Base-by-base conservation (phyloP, 2,888 invertebrate species). In the Pecten maximus region DNA sequence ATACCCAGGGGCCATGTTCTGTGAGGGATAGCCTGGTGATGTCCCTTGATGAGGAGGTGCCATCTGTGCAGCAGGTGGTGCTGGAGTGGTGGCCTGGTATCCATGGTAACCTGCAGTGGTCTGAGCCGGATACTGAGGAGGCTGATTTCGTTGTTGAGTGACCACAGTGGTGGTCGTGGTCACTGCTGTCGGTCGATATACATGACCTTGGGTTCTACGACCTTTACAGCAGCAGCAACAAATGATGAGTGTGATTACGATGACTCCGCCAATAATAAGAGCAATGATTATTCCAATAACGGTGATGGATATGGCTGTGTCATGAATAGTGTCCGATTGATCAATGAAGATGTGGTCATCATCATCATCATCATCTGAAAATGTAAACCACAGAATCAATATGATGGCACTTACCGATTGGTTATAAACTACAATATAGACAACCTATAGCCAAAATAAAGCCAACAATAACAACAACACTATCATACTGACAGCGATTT, bases 141-240 rank as follows among this genome's bases (percentile, higher is more conserved):
- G 74, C 23, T 60, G 60, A 23, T 60, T 60, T 60, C 35, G 74
- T 15, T 74, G 74, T 74, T 74, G 74, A 28, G 28, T 74, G 35
- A 74, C 28, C 4, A 74, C 74, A 74, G 74, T 74, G 8, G 74
- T 74, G 10, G 74, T 74, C 35, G 74, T 74, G 35, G 74, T 74
- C 28, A 74, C 74, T 35, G 74, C 10, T 35, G 74, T 74, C 0
- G 74, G 28, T 35, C 74, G 74, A 35, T 74, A 74, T 23, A 74
- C 74, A 74, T 74, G 74, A 74, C 74, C 74, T 74, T 74, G 74
- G 8, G 28, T 28, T 10, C 74, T 74, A 35, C 74, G 28, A 28
- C 74, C 74, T 35, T 28, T 74, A 74, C 74, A 74, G 74, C 74
- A 74, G 74, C 74, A 74, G 74, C 74, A 74, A 74, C 74, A 74